Base-by-base conservation (phyloP, 2,797 vertebrate genomes). In the Xerus rutilus region DNA sequence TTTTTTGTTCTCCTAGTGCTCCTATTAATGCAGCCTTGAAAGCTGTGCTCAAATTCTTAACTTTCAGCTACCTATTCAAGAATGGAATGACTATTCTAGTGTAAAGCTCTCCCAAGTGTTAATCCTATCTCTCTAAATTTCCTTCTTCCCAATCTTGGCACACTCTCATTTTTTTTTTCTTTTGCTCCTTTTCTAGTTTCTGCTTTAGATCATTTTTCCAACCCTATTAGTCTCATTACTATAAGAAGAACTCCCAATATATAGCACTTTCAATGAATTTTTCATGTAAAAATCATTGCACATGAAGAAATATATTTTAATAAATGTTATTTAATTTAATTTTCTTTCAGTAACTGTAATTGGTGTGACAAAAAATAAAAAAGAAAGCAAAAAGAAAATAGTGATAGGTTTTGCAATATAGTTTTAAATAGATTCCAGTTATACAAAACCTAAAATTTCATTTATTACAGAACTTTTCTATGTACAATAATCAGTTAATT, bases 241-340 rank as follows among this genome's bases (percentile, higher is more conserved):
- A 5, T 76, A 94, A 90, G 25, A 64, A 73, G 30, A 87, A 59
- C 23, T 73, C 17, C n/a, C 23, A 70, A 30, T 65, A 45, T 84
- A 39, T 52, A 13, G 25, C 14, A 83, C 0, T 83, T 77, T 90
- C 35, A 74, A 87, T 52, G 4, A 10, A 86, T 35, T 86, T 54
- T 86, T 69, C 11, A 20, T 35, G 17, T n/a, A 67, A 77, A 47
- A 69, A 84, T 32, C 77, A 17, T 77, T 92, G 49, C 14, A 89
- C 23, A 88, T 35, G 49, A 39, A 93, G 17, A 93, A 21, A 59
- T 47, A 70, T 32, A 65, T 76, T 86, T 81, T 95, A 47, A 86
- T 18, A 47, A 35, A 52, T 23, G 20, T 35, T 96, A 95, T 78
- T 94, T 52, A 93, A 95, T 78, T 94, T 52, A 93, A 18, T 78